phyloP scores from a whole-genome alignment of 2,888 invertebrate genomes.

The Leptinotarsa tumamoca region DNA sequence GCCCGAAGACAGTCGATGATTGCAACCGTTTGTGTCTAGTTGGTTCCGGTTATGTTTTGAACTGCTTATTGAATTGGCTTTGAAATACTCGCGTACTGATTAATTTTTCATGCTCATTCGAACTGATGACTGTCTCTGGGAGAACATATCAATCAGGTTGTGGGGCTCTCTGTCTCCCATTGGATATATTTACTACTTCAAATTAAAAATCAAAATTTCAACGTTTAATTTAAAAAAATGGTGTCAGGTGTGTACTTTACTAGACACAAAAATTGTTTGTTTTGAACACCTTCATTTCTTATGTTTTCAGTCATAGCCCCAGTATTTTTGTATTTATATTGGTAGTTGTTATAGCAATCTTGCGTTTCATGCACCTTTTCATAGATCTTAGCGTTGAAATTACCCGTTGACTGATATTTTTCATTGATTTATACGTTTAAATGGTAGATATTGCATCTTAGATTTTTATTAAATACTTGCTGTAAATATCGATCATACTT shows the following conservation, averaged over 20 bases:
- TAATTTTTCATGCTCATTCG: too few relatives aligned
- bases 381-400: neutral
- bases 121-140: neutral
- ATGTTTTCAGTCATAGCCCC: neutral
- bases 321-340: neutral
- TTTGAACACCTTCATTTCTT: neutral
- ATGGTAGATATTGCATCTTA: neutral
- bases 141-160: neutral
- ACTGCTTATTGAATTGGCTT: neutral
- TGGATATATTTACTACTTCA: neutral
- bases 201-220: neutral
- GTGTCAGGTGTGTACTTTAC: constrained; percentile 1
- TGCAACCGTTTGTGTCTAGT: neutral
- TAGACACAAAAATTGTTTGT: neutral
- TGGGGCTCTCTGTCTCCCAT: too few relatives aligned
- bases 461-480: neutral
- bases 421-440: neutral
- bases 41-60: neutral
- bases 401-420: constrained; percentile 6
- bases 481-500: constrained; percentile 6
- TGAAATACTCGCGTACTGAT: neutral
- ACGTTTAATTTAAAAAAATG: neutral
- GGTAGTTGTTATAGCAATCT: neutral
- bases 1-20: neutral
- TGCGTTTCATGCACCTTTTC: neutral